phyloP scores from a whole-genome alignment of 1,140 invertebrate species.

The Geopemphigus sp. region DNA sequence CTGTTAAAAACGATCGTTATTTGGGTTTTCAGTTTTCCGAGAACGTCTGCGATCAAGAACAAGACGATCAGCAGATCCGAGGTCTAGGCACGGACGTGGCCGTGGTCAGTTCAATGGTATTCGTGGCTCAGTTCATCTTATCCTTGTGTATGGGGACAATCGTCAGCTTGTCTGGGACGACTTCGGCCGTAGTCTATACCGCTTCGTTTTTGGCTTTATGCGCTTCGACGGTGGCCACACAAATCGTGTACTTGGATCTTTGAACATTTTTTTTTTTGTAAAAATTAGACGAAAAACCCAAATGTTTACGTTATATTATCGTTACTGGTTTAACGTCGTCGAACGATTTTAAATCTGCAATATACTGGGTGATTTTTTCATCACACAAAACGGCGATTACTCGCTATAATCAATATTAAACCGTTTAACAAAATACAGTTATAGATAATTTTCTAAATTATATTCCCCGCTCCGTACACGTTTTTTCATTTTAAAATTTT shows the following conservation, averaged over 20 bases:
- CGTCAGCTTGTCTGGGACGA: slow-evolving; percentile 75
- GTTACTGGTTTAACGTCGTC: too few species aligned
- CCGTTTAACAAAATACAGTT: too few species aligned
- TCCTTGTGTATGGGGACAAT: slow-evolving; percentile 84
- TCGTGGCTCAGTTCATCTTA: slow-evolving; percentile 87
- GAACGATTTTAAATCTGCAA: too few species aligned
- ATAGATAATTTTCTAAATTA: too few species aligned
- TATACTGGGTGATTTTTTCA: too few species aligned
- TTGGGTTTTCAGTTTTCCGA: slow-evolving; percentile 64
- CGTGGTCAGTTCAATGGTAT: slow-evolving; percentile 91
- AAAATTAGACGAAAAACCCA: background rate
- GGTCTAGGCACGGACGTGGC: slow-evolving; percentile 92
- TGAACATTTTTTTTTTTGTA: slow-evolving; percentile 56
- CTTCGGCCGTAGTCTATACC: slow-evolving; percentile 79
- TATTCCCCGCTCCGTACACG: too few species aligned
- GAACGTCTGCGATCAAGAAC: slow-evolving; percentile 59
- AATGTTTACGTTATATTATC: too few species aligned
- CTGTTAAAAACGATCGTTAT: background rate
- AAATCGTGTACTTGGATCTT: slow-evolving; percentile 84
- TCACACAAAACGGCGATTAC: too few species aligned
- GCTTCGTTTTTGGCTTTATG: slow-evolving; percentile 78
- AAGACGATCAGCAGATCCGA: slow-evolving; percentile 63
- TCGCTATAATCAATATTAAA: too few species aligned
- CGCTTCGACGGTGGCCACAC: slow-evolving; percentile 78
- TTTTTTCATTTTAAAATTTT: too few species aligned